phyloP scores from a whole-genome alignment of 2,113 vertebrate genomes.

The Eudyptes chrysolophus region DNA sequence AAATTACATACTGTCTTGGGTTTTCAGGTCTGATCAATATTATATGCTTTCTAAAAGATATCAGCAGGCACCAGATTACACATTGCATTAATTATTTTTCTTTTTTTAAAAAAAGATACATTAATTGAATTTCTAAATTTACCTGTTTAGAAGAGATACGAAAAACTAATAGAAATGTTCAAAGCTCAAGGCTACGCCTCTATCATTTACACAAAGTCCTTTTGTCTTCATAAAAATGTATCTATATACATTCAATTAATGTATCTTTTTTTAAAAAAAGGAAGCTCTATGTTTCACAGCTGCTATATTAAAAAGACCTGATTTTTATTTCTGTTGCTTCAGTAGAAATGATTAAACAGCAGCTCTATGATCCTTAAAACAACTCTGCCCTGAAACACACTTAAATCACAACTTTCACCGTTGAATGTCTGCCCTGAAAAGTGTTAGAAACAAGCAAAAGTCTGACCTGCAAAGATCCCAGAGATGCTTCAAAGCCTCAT shows the following conservation, averaged over 20 bases:
- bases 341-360: neutral
- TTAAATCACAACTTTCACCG: neutral
- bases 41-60: neutral
- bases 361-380: neutral
- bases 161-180: neutral
- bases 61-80: neutral
- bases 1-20: neutral
- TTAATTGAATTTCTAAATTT: neutral
- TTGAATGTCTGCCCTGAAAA: neutral
- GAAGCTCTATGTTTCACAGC: neutral
- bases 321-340: neutral
- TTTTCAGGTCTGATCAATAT: neutral
- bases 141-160: neutral
- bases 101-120: neutral
- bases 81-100: neutral
- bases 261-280: too few species aligned
- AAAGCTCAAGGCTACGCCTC: neutral
- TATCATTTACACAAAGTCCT: neutral
- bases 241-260: too few species aligned
- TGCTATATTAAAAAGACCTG: neutral
- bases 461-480: neutral
- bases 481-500: neutral
- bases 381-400: neutral
- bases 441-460: neutral
- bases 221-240: neutral